Evolutionary conservation across 2,888 invertebrate genomes (phyloP), one percentile per base, ranked within the genome.

Genomic region (Tiliacea aurago): DNA sequence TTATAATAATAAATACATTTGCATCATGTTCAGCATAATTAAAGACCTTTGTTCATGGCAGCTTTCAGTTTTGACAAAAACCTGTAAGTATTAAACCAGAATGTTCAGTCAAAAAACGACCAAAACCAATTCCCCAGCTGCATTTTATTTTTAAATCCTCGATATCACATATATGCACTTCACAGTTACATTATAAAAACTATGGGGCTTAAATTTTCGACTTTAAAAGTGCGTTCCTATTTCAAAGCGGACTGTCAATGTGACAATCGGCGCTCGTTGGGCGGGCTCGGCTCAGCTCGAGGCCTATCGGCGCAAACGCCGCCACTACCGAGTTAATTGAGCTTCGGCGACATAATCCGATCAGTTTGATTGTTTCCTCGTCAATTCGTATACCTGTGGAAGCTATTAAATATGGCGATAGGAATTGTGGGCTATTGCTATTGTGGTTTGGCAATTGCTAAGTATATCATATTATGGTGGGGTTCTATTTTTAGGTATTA

Each of bases 341-440:
- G 79, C 81, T 74, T 76, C 66, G 67, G 79, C 73, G 68, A 74
- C 77, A 79, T 76, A 89, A 89, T 86, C 87, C 83, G 88, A 89
- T 89, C 87, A 86, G 78, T 80, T 76, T 83, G 85, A 89, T 89
- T 88, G 89, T 86, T 78, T 87, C 68, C 77, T 78, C 78, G 75
- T 82, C 82, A 81, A 76, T 84, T 85, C 69, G 70, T 75, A 83
- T 83, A 83, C 73, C 71, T 51, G 66, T 20, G 49, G 49, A 15
- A 59, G 1, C 10, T 77, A 79, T 81, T 79, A 66, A 75, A 69
- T 75, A 55, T 68, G 28, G n/a, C 3, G 13, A 78, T 73, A 55
- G 73, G 18, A 75, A 71, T 62, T 58, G n/a, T 58, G 1, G 41
- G 68, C 70, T 73, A 62, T 80, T 76, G 81, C 70, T 74, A 83